These are phyloP conservation scores for Dryococelus australis DNA, from an alignment of 2,888 invertebrate species.

Conservation along the genomic window DNA sequence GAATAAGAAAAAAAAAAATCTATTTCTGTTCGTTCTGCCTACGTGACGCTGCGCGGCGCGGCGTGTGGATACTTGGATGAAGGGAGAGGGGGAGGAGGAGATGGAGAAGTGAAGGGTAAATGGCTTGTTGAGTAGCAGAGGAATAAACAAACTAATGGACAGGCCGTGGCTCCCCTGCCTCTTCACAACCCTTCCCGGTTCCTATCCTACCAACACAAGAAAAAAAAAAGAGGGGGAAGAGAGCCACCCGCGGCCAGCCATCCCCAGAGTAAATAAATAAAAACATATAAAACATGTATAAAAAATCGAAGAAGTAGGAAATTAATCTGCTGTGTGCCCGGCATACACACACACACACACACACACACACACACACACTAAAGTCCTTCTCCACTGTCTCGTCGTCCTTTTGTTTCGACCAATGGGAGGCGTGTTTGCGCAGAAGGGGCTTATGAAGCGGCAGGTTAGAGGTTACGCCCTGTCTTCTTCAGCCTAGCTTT, in stretches of 20 bases:
- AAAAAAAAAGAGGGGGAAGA: not conserved
- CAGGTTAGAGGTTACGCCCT: constrained; percentile 34
- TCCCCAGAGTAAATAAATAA: constrained; percentile 38
- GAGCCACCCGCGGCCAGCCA: constrained; percentile 27
- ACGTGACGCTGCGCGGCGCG: not conserved
- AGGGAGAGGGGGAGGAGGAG: not conserved
- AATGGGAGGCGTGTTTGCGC: constrained; percentile 35
- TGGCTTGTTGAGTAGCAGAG: constrained; percentile 40
- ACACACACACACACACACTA: not conserved
- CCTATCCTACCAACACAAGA: constrained; percentile 13
- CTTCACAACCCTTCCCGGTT: not conserved
- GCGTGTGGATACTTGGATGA: not conserved
- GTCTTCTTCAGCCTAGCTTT: constrained; percentile 25
- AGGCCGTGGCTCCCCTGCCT: constrained; percentile 33
- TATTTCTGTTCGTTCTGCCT: constrained; percentile 16
- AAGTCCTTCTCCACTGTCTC: constrained; percentile 17
- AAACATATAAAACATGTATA: constrained; percentile 30
- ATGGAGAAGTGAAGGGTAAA: constrained; percentile 32
- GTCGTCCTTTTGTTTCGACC: constrained; percentile 32
- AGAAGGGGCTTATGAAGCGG: constrained; percentile 32
- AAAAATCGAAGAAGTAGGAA: constrained; percentile 31
- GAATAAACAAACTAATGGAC: constrained; percentile 43
- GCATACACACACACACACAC: not conserved
- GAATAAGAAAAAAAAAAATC: not conserved
- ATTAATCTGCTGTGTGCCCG: constrained; percentile 37